phyloP scores from a whole-genome alignment of 2,888 invertebrate genomes.

The Cerastoderma edule region DNA sequence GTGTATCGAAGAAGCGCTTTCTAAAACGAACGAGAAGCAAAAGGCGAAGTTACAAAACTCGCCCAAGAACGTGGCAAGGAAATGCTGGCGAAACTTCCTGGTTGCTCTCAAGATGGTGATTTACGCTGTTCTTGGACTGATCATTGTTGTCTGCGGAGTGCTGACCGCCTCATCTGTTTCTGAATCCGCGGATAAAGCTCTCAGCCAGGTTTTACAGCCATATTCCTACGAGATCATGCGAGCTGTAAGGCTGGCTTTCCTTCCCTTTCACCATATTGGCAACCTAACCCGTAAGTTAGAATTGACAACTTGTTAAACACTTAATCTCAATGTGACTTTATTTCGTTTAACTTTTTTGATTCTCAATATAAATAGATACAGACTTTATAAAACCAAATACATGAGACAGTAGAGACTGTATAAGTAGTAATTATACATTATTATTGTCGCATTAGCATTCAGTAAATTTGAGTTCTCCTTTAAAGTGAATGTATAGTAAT shows the following conservation, averaged over 20 bases:
- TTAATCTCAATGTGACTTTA: too few species aligned
- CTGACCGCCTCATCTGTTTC: conserved; percentile 32
- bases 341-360: too few species aligned
- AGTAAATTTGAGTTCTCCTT: too few species aligned
- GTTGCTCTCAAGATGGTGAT: conserved; percentile 39
- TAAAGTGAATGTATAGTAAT: too few species aligned
- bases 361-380: too few species aligned
- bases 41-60: conserved; percentile 36
- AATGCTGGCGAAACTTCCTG: conserved; percentile 60
- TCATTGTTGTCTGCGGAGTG: conserved; percentile 20
- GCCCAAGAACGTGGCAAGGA: conserved; percentile 49
- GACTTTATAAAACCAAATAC: too few species aligned
- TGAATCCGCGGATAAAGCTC: conserved; percentile 46
- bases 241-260: conserved; percentile 51
- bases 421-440: too few species aligned
- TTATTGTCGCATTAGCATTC: too few species aligned
- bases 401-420: too few species aligned
- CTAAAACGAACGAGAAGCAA: conserved; percentile 26
- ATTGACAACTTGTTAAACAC: too few species aligned
- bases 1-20: conserved; percentile 64
- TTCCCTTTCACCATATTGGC: conserved; percentile 61
- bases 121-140: conserved; percentile 25
- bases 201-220: conserved; percentile 49
- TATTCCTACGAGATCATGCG: conserved; percentile 64
- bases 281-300: conserved; percentile 65